Base-by-base conservation (phyloP, 2,797 vertebrate species). In the Clamator glandarius region DNA sequence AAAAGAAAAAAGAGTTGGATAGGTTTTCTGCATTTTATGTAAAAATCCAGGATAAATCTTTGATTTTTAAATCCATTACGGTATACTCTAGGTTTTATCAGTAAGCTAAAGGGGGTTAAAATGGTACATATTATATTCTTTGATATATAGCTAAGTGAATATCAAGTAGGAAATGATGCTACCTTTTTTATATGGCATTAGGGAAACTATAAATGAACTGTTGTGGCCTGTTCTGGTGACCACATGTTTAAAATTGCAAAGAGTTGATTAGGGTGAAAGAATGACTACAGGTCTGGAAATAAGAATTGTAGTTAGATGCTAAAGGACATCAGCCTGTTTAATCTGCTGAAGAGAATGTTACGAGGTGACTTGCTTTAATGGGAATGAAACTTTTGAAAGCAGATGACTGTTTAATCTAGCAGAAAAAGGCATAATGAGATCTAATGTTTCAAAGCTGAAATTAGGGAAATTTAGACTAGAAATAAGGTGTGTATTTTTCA, bases 331-430 rank as follows among this genome's bases (percentile, higher is more conserved):
- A 1, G 39, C 48, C 64, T 91, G 62, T 87, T 93, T 85, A 95
- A 90, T 94, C 73, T 92, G 81, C 82, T 91, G 84, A 90, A 90
- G 67, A 93, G 44, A 93, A 95, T 78, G 78, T 77, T 85, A 81
- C 85, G 72, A 63, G 72, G 81, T 90, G 54, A 81, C 62, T 85
- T 78, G 25, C 18, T 54, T 83, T 90, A 83, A 92, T 72, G 50
- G 46, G 18, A 95, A 92, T 57, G 57, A 94, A 54, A 48, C 35
- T 93, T 94, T 68, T 89, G 93, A 70, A 54, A 89, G 68, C 28
- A 79, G 82, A 87, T 77, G 74, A 62, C 81, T 90, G 35, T 46
- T 92, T 94, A 90, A 85, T 92, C 72, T 95, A 87, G 54, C 57
- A 89, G 87, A 84, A 95, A 94, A 89, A 78, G 28, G 35, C 51